A percentile compares a stretch with the other conserved stretches of the same genome.
phyloP scores from a whole-genome alignment of 2,113 vertebrate species.

The Megaleporinus macrocephalus region DNA sequence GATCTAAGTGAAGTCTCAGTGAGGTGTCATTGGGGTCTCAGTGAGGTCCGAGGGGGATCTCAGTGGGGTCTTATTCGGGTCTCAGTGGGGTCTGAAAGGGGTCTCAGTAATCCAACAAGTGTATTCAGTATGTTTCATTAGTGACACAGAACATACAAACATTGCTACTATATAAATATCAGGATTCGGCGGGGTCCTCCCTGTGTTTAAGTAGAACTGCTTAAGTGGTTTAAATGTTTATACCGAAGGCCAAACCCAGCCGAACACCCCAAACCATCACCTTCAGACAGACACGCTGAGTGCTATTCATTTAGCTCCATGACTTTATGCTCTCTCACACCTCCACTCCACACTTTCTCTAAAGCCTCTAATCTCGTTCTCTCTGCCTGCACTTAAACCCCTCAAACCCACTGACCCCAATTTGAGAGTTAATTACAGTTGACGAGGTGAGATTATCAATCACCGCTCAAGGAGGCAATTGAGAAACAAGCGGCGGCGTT shows the following conservation, averaged over 20 bases:
- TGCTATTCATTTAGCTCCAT: not conserved
- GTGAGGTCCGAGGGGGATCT: too few species aligned
- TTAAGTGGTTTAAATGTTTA: not conserved
- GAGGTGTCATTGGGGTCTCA: too few species aligned
- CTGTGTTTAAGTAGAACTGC: too few species aligned
- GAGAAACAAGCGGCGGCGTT: conserved; percentile 7
- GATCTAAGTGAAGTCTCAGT: too few species aligned
- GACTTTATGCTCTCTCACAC: conserved; percentile 13
- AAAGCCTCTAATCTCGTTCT: conserved; percentile 38
- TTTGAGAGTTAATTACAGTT: conserved; percentile 37
- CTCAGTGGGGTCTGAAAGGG: too few species aligned
- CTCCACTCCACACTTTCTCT: conserved; percentile 2
- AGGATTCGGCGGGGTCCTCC: too few species aligned
- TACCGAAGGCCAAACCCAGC: not conserved
- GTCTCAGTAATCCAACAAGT: too few species aligned
- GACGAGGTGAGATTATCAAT: conserved; percentile 42
- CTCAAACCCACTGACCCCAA: conserved; percentile 25
- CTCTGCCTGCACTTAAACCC: conserved; percentile 5
- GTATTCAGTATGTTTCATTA: too few species aligned
- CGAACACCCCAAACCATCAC: not conserved
- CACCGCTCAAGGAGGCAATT: conserved; percentile 32
- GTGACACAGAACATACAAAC: too few species aligned
- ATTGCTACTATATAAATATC: too few species aligned
- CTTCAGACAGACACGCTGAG: not conserved
- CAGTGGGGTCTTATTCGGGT: too few species aligned